A percentile compares a stretch with the other conserved stretches of the same genome.
Conservation (phyloP, 2,888 invertebrate species). For the Listrodromus nycthemerus region DNA sequence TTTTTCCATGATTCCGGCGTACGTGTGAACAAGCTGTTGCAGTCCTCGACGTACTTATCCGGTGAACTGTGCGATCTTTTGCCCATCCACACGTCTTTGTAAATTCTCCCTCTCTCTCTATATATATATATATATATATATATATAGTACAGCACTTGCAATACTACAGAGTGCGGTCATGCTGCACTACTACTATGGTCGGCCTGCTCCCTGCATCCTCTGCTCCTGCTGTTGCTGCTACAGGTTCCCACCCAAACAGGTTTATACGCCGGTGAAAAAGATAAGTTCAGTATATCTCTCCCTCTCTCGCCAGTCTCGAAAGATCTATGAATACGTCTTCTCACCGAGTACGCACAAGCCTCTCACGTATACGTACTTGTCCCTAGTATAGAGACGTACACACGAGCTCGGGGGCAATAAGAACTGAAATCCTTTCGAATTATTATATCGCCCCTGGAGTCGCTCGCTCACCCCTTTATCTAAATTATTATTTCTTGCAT, state of each 20-base stretch:
- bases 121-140: neutral
- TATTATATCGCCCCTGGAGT: slow-evolving; percentile 59
- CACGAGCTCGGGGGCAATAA: slow-evolving; percentile 39
- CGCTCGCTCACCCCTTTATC: slow-evolving; percentile 34
- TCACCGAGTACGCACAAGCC: slow-evolving; percentile 48
- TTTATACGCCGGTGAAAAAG: slow-evolving; percentile 64
- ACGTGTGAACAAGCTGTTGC: slow-evolving; percentile 34
- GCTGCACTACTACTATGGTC: slow-evolving; percentile 47
- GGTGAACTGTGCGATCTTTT: neutral
- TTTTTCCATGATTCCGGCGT: slow-evolving; percentile 6
- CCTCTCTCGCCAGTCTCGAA: slow-evolving; percentile 36
- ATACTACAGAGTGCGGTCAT: slow-evolving; percentile 9
- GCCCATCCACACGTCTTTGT: neutral
- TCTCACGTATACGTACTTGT: slow-evolving; percentile 11
- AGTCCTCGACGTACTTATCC: slow-evolving; percentile 25
- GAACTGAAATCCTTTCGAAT: slow-evolving; percentile 65
- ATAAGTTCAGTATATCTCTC: slow-evolving; percentile 47
- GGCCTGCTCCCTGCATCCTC: slow-evolving; percentile 46
- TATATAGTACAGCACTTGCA: neutral
- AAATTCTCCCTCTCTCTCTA: no score
- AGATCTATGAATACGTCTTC: slow-evolving; percentile 66
- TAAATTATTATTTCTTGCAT: slow-evolving; percentile 41
- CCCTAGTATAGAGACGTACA: slow-evolving; percentile 22
- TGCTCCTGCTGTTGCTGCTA: slow-evolving; percentile 51
- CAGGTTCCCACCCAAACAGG: slow-evolving; percentile 69